phyloP scores from a whole-genome alignment of 2,888 invertebrate genomes.

The Tipula helvola region DNA sequence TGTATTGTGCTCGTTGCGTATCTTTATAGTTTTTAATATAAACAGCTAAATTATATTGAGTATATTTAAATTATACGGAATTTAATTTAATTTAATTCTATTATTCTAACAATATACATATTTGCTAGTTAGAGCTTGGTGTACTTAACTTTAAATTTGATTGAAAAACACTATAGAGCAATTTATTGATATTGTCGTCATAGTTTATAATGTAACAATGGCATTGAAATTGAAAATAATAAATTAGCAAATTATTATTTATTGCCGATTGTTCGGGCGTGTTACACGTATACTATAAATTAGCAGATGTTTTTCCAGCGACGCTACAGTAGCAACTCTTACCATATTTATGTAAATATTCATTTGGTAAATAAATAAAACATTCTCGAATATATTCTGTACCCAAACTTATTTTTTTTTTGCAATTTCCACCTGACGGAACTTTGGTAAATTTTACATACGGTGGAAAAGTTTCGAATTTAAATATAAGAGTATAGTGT shows the following conservation, averaged over 20 bases:
- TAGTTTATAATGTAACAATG: not conserved
- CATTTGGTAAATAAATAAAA: not conserved
- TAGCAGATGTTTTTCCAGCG: not conserved
- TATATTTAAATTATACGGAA: not conserved
- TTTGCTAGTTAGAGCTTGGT: not conserved
- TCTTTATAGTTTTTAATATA: too few species aligned
- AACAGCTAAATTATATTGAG: not conserved
- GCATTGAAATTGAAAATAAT: not conserved
- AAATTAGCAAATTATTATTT: not conserved
- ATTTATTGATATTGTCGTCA: not conserved
- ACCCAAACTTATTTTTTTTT: too few species aligned
- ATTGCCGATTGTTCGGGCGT: not conserved
- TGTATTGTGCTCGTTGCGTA: not conserved
- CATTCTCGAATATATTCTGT: too few species aligned
- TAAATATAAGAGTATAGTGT: too few species aligned
- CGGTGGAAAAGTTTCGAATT: too few species aligned
- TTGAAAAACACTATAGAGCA: too few species aligned
- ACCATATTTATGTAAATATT: not conserved
- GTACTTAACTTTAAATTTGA: not conserved
- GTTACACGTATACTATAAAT: not conserved
- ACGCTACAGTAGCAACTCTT: not conserved
- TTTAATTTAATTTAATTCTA: not conserved
- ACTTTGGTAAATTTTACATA: too few species aligned
- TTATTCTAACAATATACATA: not conserved
- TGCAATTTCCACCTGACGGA: too few species aligned